phyloP scores from a whole-genome alignment of 2,113 vertebrate species.

The Puma concolor region DNA sequence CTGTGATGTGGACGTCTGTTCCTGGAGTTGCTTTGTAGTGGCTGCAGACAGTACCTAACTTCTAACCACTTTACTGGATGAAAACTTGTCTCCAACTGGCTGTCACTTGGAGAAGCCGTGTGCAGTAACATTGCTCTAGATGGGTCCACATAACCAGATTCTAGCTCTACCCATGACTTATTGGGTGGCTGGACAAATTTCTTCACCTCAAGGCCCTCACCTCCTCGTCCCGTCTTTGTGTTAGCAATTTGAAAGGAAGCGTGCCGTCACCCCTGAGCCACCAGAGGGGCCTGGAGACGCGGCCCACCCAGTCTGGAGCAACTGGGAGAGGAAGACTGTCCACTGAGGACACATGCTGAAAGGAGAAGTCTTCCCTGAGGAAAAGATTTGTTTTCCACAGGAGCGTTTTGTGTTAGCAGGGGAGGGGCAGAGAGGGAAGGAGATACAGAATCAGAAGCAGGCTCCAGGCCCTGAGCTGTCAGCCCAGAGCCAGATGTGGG shows the following conservation, averaged over 20 bases:
- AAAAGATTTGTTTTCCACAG: not conserved
- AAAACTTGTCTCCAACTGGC: not conserved
- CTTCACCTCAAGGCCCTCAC: not conserved
- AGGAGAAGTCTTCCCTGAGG: not conserved
- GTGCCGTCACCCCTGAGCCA: not conserved
- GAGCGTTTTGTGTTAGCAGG: too few relatives aligned
- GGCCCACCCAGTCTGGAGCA: not conserved
- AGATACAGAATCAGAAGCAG: too few relatives aligned
- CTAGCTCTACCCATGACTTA: not conserved
- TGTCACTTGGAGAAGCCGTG: not conserved
- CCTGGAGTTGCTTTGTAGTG: not conserved
- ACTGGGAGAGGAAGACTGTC: not conserved
- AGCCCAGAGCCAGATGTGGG: too few relatives aligned
- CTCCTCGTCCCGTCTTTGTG: not conserved
- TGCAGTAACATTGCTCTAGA: not conserved
- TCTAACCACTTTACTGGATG: not conserved
- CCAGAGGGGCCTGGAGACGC: not conserved
- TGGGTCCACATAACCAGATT: not conserved
- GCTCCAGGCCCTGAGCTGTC: too few relatives aligned
- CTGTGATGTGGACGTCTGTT: not conserved
- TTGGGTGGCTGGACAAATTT: not conserved
- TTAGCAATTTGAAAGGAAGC: not conserved
- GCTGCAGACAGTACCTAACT: not conserved
- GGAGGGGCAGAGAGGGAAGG: too few relatives aligned
- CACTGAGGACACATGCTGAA: accelerated